Base-by-base conservation (phyloP, 2,113 vertebrate genomes). In the Notothenia rossii region DNA sequence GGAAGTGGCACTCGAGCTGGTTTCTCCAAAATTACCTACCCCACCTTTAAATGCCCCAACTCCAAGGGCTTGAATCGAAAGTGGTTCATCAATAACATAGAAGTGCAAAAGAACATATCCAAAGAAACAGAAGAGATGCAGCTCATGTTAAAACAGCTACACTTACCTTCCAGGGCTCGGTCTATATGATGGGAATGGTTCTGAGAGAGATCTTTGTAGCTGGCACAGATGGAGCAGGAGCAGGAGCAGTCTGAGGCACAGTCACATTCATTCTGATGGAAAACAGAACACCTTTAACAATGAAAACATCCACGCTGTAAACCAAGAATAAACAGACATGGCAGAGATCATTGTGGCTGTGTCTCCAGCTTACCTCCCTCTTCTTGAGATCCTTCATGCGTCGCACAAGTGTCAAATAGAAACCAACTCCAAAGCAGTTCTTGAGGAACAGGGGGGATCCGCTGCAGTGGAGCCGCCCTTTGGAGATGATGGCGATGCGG, bases 361-460 rank as follows among this genome's bases (percentile, higher is more conserved):
- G 11, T 22, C 14, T 53, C 12, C 40, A 69, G 15, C 70, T 89
- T 84, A 97, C 97, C 92, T 94, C 82, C 60, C 84, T 95, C 63
- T 83, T 91, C 65, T 53, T 94, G 56, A 81, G 40, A 70, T 94
- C 95, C 88, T 94, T 98, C 90, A 95, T 96, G 78, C 95, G 97
- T 20, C 97, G 96, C 29, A 99, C 98, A 29, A 99, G 95, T 0
- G 97, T 99, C 67, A 99, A 95, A 88, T 98, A 99, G 93, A 99
- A 99, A 54, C 98, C 98, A 1, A 96, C 95, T 20, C 98, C 97
- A 46, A 99, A 98, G 63, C 95, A 97, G 89, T 94, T 99, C 92
- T 99, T 99, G 5, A 99, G 96, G 90, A 98, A 99, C 33, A 99
- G 96, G 0, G 98, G 97, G 11, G 98, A 97, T 18, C 98, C 98